Percentiles rank a stretch among this genome's conserved stretches.
phyloP scores from a whole-genome alignment of 2,888 invertebrate genomes.

The Conus canariensis region DNA sequence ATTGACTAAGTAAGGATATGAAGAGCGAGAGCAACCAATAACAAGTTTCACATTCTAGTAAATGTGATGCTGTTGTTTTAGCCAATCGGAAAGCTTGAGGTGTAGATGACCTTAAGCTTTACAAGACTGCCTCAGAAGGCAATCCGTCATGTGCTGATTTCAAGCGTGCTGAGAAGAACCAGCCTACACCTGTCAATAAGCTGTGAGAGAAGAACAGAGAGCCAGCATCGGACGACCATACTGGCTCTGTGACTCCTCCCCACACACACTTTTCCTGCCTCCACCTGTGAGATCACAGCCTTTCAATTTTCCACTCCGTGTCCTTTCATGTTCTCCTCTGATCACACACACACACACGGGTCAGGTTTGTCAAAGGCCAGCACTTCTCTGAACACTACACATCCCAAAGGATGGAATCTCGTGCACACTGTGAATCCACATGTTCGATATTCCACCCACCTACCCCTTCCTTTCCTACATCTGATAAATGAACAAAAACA shows the following conservation, averaged over 20 bases:
- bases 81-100: neutral
- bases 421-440: neutral
- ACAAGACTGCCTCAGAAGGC: slow-evolving; percentile 3
- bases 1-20: neutral
- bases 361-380: neutral
- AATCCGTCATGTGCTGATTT: slow-evolving; percentile 25
- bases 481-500: neutral
- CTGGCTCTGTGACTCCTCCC: neutral
- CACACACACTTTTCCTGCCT: neutral
- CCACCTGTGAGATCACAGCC: neutral
- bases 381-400: neutral
- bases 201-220: neutral
- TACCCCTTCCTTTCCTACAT: neutral
- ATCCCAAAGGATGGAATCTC: neutral
- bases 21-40: neutral
- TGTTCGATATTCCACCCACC: neutral
- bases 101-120: neutral
- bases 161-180: neutral
- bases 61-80: neutral
- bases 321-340: neutral
- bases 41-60: neutral
- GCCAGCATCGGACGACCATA: slow-evolving; percentile 28
- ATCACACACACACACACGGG: no score
- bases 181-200: neutral
- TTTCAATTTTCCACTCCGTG: neutral